Evolutionary conservation across 2,797 vertebrate genomes (phyloP), one percentile per base, ranked within the genome.

Genomic region (Alcedo quadribrachys): DNA sequence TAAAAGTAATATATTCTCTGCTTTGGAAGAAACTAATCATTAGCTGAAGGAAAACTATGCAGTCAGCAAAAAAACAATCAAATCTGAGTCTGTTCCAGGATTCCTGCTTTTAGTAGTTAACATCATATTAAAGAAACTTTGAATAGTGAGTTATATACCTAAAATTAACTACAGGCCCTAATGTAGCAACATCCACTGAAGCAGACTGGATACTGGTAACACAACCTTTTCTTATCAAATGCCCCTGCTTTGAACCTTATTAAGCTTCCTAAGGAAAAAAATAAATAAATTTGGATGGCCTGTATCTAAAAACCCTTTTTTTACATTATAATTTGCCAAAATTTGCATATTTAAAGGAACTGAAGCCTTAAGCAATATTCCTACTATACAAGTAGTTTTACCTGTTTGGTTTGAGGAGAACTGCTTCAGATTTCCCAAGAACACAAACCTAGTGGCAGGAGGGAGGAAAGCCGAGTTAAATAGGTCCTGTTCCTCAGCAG

Each of bases 391-490:
- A 94, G 90, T 11, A 46, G 86, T 79, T 85, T 87, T 95, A 95
- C 94, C 94, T 95, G 93, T 81, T 87, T 17, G 85, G 25, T 85
- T 73, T 58, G 63, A 81, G 66, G 75, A 79, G 89, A 94, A 92
- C 50, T 4, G 24, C 81, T 81, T 53, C 73, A 15, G 84, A 54
- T 63, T 90, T 93, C 89, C 66, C 76, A 73, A 63, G 57, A 2
- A 32, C 55, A 17, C 63, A 48, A 51, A 60, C 67, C 88, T 85
- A 2, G 33, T 2, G 27, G 12, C 21, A 55, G 1, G 2, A 20
- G 33, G 22, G 37, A 79, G 37, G 42, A 73, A 70, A 70, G 18
- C 1, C 0, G 50, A 50, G 74, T 83, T 62, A 65, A 17, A 7
- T 0, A 4, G 0, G 3, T n/a, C 40, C 60, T 15, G 78, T 69